phyloP scores from a whole-genome alignment of 2,797 vertebrate species.

The Megalops cyprinoides region DNA sequence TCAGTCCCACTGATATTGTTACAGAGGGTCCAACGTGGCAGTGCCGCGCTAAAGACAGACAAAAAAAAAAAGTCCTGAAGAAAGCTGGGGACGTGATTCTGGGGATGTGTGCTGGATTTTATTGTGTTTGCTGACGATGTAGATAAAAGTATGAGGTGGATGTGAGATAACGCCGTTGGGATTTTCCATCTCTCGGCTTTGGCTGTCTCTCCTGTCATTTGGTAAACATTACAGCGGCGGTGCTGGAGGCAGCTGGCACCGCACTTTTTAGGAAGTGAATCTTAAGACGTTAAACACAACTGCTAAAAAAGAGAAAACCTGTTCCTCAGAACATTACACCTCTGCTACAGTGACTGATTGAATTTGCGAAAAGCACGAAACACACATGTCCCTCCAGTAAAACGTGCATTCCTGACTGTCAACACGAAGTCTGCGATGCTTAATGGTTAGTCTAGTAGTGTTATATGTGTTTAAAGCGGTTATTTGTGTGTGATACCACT shows the following conservation, averaged over 20 bases:
- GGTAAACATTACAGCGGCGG: not conserved
- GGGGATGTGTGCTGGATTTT: conserved; percentile 9
- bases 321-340: not conserved
- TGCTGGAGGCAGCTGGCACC: not conserved
- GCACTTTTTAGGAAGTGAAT: conserved; percentile 4
- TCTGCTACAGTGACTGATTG: not conserved
- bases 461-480: no score
- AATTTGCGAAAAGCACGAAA: not conserved
- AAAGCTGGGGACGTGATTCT: conserved; percentile 24
- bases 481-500: not conserved
- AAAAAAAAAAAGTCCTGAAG: not conserved
- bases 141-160: conserved; percentile 8
- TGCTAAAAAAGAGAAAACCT: not conserved
- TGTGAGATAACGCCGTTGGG: conserved; percentile 20
- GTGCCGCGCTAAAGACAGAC: conserved; percentile 20
- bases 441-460: no score
- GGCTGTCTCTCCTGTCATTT: conserved; percentile 21
- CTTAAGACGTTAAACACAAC: not conserved
- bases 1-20: conserved; percentile 33
- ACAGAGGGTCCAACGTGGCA: conserved; percentile 27
- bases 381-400: no score
- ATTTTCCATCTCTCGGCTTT: conserved; percentile 18
- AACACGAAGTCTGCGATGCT: no score
- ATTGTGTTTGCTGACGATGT: conserved; percentile 20
- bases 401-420: no score